Evolutionary conservation across 1,140 invertebrate genomes (phyloP).

Genomic region (Melitaea cinxia): DNA sequence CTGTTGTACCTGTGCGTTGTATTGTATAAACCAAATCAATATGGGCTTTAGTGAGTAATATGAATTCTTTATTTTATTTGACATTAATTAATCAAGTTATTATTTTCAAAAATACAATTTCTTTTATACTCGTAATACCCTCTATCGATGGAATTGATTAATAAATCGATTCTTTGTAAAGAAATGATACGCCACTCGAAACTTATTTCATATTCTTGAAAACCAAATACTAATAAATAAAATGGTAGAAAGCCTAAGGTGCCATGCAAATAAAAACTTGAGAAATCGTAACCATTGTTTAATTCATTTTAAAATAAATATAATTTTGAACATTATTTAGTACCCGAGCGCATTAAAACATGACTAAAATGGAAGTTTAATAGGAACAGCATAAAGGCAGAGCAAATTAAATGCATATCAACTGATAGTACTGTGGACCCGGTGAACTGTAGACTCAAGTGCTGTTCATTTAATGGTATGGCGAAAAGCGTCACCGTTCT

Average conservation of each 20-base stretch:
- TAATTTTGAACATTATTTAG: neutral
- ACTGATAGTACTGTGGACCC: slow-evolving; percentile 32
- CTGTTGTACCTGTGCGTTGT: slow-evolving; percentile 17
- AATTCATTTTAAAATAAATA: no score
- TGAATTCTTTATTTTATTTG: neutral
- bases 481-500: slow-evolving; percentile 28
- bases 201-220: no score
- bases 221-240: no score
- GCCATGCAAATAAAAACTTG: no score
- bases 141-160: no score
- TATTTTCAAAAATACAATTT: no score
- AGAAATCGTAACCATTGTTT: no score
- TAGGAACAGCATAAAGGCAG: slow-evolving; percentile 16
- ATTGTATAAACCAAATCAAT: slow-evolving; percentile 1
- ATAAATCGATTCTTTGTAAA: no score
- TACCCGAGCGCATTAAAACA: neutral
- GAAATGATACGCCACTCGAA: no score
- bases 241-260: no score
- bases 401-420: slow-evolving; percentile 29
- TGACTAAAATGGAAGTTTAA: slow-evolving; percentile 9
- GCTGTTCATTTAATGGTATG: slow-evolving; percentile 33
- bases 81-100: no score
- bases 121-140: no score
- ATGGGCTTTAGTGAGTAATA: neutral
- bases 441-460: slow-evolving; percentile 30